Conservation (phyloP, 1,140 invertebrate genomes). For the Chlorops oryzae region DNA sequence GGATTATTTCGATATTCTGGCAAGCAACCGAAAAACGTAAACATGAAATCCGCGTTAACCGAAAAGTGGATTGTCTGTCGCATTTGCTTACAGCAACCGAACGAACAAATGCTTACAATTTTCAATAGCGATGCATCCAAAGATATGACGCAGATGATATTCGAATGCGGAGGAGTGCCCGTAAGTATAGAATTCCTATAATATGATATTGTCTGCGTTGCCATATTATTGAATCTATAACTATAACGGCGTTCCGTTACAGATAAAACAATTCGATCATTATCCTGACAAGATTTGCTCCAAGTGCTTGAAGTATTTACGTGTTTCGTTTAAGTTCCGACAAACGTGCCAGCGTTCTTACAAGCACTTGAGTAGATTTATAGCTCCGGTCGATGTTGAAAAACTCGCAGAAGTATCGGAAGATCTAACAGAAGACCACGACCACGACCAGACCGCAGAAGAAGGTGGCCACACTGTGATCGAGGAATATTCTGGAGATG, state of each 20-base stretch:
- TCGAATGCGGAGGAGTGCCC: slow-evolving; percentile 41
- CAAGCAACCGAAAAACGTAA: no score
- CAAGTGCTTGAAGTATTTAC: slow-evolving; percentile 31
- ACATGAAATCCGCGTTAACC: slow-evolving; percentile 17
- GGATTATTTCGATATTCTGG: no score
- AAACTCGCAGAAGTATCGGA: not conserved
- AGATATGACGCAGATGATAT: slow-evolving; percentile 42
- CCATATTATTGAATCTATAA: not conserved
- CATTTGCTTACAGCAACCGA: slow-evolving; percentile 38
- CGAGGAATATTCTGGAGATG: slow-evolving; percentile 4
- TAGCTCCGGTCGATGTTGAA: slow-evolving; percentile 38
- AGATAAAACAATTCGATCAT: slow-evolving; percentile 43
- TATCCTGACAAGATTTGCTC: slow-evolving; percentile 43
- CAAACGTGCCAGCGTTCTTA: slow-evolving; percentile 36
- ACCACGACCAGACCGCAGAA: slow-evolving; percentile 20
- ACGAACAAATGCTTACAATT: slow-evolving; percentile 37
- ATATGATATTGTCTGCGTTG: no score
- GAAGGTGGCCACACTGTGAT: slow-evolving; percentile 12
- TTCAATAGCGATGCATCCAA: slow-evolving; percentile 39
- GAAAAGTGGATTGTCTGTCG: slow-evolving; percentile 44
- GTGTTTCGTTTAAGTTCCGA: slow-evolving; percentile 34
- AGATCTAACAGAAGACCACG: slow-evolving; percentile 25
- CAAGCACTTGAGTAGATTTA: slow-evolving; percentile 38
- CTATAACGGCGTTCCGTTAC: no score
- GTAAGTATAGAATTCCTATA: slow-evolving; percentile 28